Percentiles rank a stretch among this genome's conserved stretches.
Conservation (phyloP, 1,140 invertebrate genomes). For the Drosophila tani region DNA sequence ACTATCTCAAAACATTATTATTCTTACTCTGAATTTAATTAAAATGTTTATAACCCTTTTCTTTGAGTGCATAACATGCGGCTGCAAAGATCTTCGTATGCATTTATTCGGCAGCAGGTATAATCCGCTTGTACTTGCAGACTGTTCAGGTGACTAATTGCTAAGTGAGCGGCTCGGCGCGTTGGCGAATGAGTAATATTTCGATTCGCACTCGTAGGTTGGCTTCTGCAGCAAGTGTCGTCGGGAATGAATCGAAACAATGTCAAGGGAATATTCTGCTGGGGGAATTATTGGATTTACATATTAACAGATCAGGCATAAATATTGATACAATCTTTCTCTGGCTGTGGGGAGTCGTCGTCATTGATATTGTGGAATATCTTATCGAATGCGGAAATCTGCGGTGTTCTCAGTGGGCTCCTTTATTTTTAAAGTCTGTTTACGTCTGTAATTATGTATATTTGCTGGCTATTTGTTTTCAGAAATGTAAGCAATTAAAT, state of each 20-base stretch:
- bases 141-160: conserved; percentile 68
- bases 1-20: neutral
- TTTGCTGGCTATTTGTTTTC: conserved; percentile 8
- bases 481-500: neutral
- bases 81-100: conserved; percentile 33
- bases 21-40: too few species aligned
- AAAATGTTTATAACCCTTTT: neutral
- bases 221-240: conserved; percentile 27
- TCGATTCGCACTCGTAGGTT: conserved; percentile 35
- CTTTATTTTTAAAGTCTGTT: conserved; percentile 16
- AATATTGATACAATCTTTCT: conserved; percentile 32
- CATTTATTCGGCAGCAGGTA: conserved; percentile 39
- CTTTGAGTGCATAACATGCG: conserved; percentile 8
- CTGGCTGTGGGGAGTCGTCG: conserved; percentile 8
- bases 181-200: conserved; percentile 57
- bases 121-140: conserved; percentile 48
- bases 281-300: conserved; percentile 37
- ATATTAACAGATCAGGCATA: conserved; percentile 49
- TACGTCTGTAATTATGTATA: conserved; percentile 8
- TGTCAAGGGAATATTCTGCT: conserved; percentile 41
- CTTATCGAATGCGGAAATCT: conserved; percentile 30
- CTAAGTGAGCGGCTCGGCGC: conserved; percentile 20
- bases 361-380: conserved; percentile 18
- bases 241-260: conserved; percentile 27
- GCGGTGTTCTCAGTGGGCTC: conserved; percentile 8